These are phyloP conservation scores for Ondatra zibethicus DNA, from an alignment of 2,113 vertebrate species.

Conservation along the genomic window DNA sequence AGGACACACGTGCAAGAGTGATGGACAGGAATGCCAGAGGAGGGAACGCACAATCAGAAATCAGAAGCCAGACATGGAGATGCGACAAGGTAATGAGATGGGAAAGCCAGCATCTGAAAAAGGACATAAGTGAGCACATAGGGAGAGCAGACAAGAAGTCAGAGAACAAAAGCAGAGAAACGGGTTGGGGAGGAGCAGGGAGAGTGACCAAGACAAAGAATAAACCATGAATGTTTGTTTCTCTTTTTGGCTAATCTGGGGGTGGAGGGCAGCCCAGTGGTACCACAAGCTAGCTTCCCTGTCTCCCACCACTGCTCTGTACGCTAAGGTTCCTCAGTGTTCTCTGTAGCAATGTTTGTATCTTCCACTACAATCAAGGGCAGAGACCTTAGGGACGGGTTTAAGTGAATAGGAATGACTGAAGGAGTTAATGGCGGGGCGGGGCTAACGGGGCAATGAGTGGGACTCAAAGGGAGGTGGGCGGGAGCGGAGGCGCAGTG, in stretches of 20 bases:
- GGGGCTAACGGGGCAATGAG: not conserved
- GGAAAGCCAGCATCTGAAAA: not conserved
- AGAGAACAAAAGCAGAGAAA: not conserved
- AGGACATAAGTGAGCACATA: not conserved
- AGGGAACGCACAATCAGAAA: not conserved
- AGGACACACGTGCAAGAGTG: not conserved
- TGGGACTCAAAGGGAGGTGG: not conserved
- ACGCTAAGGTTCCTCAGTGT: not conserved
- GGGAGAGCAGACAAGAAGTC: constrained; percentile 33
- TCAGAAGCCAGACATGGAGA: not conserved
- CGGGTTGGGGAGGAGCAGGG: not conserved
- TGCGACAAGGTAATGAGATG: not conserved
- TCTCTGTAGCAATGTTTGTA: not conserved
- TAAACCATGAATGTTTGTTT: not conserved
- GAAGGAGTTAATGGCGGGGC: not conserved
- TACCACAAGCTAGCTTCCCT: not conserved
- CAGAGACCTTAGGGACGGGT: not conserved
- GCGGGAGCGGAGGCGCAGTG: not conserved
- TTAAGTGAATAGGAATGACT: not conserved
- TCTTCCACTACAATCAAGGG: not conserved
- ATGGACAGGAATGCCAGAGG: not conserved
- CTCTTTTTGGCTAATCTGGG: not conserved
- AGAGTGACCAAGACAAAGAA: not conserved
- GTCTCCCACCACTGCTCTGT: not conserved
- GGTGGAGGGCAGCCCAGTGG: not conserved